Evolutionary conservation across 2,113 vertebrate species (phyloP).

Genomic region (Diglossa brunneiventris): DNA sequence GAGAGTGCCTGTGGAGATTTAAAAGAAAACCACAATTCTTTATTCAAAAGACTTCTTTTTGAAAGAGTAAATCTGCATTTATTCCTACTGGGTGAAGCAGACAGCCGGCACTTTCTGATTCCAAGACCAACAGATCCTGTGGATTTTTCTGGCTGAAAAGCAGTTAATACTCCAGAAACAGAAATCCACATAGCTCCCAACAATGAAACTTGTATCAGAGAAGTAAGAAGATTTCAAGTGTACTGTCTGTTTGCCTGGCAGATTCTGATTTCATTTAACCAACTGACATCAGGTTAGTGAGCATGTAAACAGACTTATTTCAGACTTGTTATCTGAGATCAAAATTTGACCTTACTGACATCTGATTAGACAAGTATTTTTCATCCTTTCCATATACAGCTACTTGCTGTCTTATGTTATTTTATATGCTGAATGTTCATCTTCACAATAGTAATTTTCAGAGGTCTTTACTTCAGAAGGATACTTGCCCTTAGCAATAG

Average conservation of each 20-base stretch:
- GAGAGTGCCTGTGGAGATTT: neutral
- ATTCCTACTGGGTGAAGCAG: constrained; percentile 8
- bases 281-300: neutral
- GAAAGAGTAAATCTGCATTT: constrained; percentile 44
- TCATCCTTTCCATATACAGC: neutral
- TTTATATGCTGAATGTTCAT: neutral
- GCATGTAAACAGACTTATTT: neutral
- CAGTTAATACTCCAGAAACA: constrained; percentile 9
- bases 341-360: neutral
- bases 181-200: constrained; percentile 1
- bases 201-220: neutral
- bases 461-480: neutral
- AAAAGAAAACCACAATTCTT: neutral
- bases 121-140: constrained; percentile 45
- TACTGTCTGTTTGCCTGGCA: neutral
- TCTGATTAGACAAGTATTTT: neutral
- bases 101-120: constrained; percentile 46
- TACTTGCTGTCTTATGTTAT: neutral
- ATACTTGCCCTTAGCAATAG: neutral
- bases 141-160: constrained; percentile 4
- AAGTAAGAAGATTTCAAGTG: neutral
- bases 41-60: neutral
- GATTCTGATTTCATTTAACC: neutral
- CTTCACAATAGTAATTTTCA: neutral
- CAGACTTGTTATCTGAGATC: neutral